A percentile compares a stretch with the other conserved stretches of the same genome.
Conservation (phyloP, 2,888 invertebrate genomes). For the Elysia crispata region DNA sequence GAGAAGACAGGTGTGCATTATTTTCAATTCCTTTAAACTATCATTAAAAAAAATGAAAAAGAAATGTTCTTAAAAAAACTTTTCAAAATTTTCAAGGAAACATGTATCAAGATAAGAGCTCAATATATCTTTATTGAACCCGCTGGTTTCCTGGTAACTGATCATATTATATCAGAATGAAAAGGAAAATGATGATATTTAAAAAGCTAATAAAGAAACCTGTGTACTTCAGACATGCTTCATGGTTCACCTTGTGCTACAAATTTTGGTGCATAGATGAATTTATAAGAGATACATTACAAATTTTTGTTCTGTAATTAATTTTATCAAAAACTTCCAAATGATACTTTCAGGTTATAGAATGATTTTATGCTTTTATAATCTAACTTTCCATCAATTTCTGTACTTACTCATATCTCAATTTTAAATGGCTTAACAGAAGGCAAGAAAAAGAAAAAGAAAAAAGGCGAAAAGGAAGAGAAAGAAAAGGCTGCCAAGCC, state of each 20-base stretch:
- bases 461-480: conserved; percentile 72
- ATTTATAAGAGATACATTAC: too few relatives aligned
- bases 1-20: conserved; percentile 21
- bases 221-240: neutral
- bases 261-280: too few relatives aligned
- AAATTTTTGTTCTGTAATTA: too few relatives aligned
- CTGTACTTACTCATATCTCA: too few relatives aligned
- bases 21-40: neutral
- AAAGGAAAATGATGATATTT: neutral
- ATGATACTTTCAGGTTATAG: too few relatives aligned
- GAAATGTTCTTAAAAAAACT: neutral
- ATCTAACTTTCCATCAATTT: too few relatives aligned
- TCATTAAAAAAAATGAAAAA: neutral
- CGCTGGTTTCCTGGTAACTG: neutral
- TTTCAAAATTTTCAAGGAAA: neutral
- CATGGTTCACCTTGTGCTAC: too few relatives aligned
- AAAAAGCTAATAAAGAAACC: neutral
- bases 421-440: too few relatives aligned
- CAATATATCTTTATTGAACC: too few relatives aligned
- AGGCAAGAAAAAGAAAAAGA: conserved; percentile 65
- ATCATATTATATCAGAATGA: neutral
- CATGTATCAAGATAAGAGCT: too few relatives aligned
- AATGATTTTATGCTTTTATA: too few relatives aligned
- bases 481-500: conserved; percentile 64
- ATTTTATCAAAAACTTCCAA: too few relatives aligned